Base-by-base conservation (phyloP, 2,888 invertebrate genomes). In the Nebria salina region DNA sequence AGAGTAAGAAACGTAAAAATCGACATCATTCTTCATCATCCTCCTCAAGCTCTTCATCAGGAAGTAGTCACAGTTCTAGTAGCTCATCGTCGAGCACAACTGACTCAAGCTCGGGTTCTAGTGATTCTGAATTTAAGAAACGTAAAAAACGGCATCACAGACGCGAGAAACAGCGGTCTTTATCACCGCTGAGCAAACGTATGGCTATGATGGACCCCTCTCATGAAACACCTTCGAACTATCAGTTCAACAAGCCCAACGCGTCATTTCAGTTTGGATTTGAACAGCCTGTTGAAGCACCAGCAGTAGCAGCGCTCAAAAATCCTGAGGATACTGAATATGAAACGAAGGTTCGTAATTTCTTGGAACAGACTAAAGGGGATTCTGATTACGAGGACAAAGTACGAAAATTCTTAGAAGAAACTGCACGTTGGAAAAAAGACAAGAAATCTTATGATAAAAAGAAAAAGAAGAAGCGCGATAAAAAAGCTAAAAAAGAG, bases 351-450 rank as follows among this genome's bases (percentile, higher is more conserved):
- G 94, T 95, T 2, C 91, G 93, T 13, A 93, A 93, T 85, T 95
- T 95, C 88, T 88, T 95, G 83, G 94, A 95, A 84, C 94, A 94
- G 89, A 95, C 95, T 2, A 95, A 94, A 87, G 90, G 90, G 25
- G 96, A 96, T 86, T 95, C 95, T 0, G 96, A 96, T 87, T 96
- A 96, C 85, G 95, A 96, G 88, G 94, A 94, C 82, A 95, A 91
- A 90, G 96, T 96, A 82, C 93, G 95, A n/a, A 95, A 94, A 88
- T 94, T 96, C 88, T 90, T 96, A 81, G 95, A 95, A 86, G 96
- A 96, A 85, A 95, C 95, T 0, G 93, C 94, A 43, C 94, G 95
- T 86, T 96, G 95, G 91, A 94, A 94, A 86, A 92, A 93, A 84
- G 93, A 93, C 86, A 91, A 92, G 86, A 93, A 92, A 88, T 91